Evolutionary conservation across 1,140 invertebrate genomes (phyloP).

Genomic region (Lepidostoma basale): DNA sequence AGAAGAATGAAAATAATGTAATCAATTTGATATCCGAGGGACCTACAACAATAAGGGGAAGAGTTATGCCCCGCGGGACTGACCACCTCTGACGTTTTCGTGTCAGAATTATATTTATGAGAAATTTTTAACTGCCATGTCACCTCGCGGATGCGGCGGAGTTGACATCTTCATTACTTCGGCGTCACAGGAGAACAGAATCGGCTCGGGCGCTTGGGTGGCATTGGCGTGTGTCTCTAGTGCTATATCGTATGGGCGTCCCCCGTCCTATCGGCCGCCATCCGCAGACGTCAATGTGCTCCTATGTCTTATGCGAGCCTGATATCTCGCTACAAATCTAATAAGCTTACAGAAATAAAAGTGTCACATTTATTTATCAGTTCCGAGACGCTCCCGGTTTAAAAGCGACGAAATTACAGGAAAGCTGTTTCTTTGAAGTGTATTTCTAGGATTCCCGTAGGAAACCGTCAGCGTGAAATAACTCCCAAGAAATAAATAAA

Average conservation of each 20-base stretch:
- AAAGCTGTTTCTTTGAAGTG: neutral
- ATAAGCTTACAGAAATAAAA: constrained; percentile 14
- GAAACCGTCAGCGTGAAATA: neutral
- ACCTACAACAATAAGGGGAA: neutral
- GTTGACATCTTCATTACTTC: constrained; percentile 38
- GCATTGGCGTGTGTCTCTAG: constrained; percentile 24
- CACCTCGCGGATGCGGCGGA: constrained; percentile 17
- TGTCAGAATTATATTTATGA: constrained; percentile 35
- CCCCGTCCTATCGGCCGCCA: constrained; percentile 1
- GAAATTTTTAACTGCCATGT: constrained; percentile 35
- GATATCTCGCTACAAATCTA: constrained; percentile 7
- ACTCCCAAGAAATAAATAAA: neutral
- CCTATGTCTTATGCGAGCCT: neutral
- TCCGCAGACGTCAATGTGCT: constrained; percentile 14
- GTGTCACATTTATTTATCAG: constrained; percentile 14
- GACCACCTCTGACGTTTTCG: constrained; percentile 26
- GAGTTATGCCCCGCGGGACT: constrained; percentile 30
- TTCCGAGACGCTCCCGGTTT: neutral
- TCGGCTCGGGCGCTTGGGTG: constrained; percentile 26
- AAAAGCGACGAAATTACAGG: neutral
- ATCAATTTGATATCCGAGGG: neutral
- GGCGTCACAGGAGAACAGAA: constrained; percentile 29
- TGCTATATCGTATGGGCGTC: constrained; percentile 19
- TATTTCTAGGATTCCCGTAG: constrained; percentile 8
- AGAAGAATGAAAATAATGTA: neutral